phyloP scores from a whole-genome alignment of 1,140 invertebrate genomes.

The Megalopta genalis region DNA sequence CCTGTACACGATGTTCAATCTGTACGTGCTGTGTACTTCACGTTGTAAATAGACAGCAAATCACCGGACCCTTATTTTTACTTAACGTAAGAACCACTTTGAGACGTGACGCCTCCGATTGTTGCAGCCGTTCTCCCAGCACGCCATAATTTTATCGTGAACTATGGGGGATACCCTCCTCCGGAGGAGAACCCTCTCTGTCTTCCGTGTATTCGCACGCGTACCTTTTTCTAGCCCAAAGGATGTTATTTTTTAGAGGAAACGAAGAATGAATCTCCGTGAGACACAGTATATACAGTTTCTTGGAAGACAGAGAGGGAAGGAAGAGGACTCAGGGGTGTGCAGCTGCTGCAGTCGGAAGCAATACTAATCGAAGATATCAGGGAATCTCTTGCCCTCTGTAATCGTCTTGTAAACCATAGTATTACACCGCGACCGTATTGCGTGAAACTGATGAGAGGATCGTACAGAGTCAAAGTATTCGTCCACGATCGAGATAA shows the following conservation, averaged over 20 bases:
- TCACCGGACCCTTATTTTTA: conserved; percentile 60
- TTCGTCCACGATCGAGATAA: conserved; percentile 37
- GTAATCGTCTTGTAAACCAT: conserved; percentile 32
- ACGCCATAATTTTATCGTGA: not conserved
- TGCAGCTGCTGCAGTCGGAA: conserved; percentile 38
- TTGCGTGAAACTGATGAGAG: conserved; percentile 14
- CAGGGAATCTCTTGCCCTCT: conserved; percentile 22
- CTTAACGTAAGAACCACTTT: conserved; percentile 30
- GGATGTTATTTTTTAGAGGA: conserved; percentile 40
- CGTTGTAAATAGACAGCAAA: conserved; percentile 71
- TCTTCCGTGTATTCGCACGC: conserved; percentile 10
- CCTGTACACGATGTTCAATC: conserved; percentile 24
- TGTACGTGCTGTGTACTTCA: conserved; percentile 62
- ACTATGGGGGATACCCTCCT: not conserved
- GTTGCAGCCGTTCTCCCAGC: conserved; percentile 41
- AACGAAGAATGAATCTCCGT: conserved; percentile 8
- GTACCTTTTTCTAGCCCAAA: conserved; percentile 27
- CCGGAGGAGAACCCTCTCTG: not conserved
- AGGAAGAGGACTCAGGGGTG: not conserved
- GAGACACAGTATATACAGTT: not conserved
- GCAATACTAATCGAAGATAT: conserved; percentile 18
- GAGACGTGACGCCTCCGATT: conserved; percentile 26
- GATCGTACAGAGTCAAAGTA: conserved; percentile 48
- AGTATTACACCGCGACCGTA: conserved; percentile 23
- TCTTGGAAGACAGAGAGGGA: not conserved